A percentile compares a stretch with the other conserved stretches of the same genome.
phyloP scores from a whole-genome alignment of 2,113 vertebrate genomes.

The Epinephelus moara region DNA sequence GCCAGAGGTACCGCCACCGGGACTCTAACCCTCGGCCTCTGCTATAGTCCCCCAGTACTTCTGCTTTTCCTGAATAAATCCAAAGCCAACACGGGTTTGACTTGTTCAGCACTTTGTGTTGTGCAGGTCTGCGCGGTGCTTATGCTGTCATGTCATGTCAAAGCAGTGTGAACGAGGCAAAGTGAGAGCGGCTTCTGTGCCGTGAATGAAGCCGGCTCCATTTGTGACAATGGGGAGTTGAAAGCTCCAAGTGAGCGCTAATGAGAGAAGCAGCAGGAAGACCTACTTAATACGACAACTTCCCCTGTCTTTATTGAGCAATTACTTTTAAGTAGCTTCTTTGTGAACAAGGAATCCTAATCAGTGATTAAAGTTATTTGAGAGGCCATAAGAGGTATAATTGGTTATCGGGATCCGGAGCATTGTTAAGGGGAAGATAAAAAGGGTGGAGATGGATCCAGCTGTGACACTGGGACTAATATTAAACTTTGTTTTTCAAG shows the following conservation, averaged over 20 bases:
- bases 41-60: background rate
- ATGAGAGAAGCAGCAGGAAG: conserved; percentile 91
- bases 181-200: conserved; percentile 71
- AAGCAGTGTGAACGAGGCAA: conserved; percentile 39
- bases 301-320: conserved; percentile 96
- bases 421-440: conserved; percentile 87
- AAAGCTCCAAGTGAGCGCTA: conserved; percentile 76
- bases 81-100: background rate
- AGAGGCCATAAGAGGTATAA: conserved; percentile 92
- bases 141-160: conserved; percentile 5
- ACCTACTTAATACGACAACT: conserved; percentile 94
- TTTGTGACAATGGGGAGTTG: conserved; percentile 79
- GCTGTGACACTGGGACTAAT: conserved; percentile 63
- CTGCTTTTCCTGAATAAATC: conserved; percentile 25
- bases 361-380: conserved; percentile 95
- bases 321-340: conserved; percentile 95
- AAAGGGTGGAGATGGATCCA: conserved; percentile 62
- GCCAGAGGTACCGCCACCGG: background rate
- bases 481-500: conserved; percentile 72
- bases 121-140: background rate
- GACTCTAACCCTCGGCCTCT: background rate
- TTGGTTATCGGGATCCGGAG: conserved; percentile 91
- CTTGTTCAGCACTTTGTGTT: background rate
- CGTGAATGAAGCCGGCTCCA: conserved; percentile 79
- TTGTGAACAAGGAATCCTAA: conserved; percentile 95